Evolutionary conservation across 2,888 invertebrate species (phyloP).

Genomic region (Pomacea canaliculata): DNA sequence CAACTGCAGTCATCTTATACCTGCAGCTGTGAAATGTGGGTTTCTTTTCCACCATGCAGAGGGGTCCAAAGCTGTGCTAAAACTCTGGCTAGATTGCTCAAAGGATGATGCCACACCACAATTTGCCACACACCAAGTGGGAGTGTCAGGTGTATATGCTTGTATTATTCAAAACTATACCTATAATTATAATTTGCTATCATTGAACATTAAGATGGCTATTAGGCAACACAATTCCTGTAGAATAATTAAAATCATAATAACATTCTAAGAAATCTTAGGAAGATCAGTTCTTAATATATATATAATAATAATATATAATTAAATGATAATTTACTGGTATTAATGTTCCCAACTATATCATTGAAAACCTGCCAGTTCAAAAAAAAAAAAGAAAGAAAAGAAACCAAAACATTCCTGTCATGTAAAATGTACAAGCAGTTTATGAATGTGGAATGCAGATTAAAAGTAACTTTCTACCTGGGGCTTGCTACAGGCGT

Average conservation of each 20-base stretch:
- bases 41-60: conserved; percentile 67
- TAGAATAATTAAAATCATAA: no score
- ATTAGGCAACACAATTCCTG: no score
- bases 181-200: no score
- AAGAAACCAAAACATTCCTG: no score
- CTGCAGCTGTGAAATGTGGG: conserved; percentile 52
- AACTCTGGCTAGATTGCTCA: conserved; percentile 52
- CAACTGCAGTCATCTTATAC: conserved; percentile 46
- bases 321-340: neutral
- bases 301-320: neutral
- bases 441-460: no score
- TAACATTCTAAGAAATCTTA: neutral
- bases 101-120: conserved; percentile 49
- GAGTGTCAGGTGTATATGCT: conserved; percentile 59
- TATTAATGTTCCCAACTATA: neutral
- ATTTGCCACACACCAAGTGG: conserved; percentile 67
- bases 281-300: neutral
- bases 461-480: neutral
- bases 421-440: no score
- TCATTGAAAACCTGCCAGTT: neutral
- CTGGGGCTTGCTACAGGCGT: conserved; percentile 46
- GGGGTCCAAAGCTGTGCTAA: conserved; percentile 49
- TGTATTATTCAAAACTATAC: no score
- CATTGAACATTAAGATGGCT: no score
- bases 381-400: no score